These are phyloP conservation scores for Amphiprion ocellaris DNA, from an alignment of 2,113 vertebrate genomes.

Conservation along the genomic window DNA sequence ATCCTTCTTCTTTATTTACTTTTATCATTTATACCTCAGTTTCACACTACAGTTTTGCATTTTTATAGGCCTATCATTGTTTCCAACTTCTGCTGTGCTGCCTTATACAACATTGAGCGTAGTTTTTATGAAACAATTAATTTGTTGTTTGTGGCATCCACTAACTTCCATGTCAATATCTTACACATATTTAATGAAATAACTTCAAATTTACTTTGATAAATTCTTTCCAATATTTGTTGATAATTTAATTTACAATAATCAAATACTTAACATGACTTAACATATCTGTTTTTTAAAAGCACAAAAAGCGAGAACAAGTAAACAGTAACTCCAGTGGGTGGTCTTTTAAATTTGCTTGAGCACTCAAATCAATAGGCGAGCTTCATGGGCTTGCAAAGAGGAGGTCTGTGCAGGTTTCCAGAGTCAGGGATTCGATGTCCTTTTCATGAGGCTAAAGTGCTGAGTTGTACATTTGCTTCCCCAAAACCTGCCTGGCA, in stretches of 20 bases:
- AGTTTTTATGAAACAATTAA: too few species aligned
- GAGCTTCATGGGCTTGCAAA: slow-evolving; percentile 63
- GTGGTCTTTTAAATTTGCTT: slow-evolving; percentile 30
- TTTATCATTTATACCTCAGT: too few species aligned
- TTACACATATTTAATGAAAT: too few species aligned
- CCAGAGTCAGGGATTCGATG: slow-evolving; percentile 75
- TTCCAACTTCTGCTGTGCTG: too few species aligned
- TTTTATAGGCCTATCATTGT: too few species aligned
- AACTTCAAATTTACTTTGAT: too few species aligned
- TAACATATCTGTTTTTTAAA: neutral
- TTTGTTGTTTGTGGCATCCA: too few species aligned
- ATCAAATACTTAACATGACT: neutral
- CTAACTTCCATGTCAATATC: too few species aligned
- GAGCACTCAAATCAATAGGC: slow-evolving; percentile 69
- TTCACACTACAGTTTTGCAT: too few species aligned
- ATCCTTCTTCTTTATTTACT: too few species aligned
- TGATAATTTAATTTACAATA: neutral
- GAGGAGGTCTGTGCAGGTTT: slow-evolving; percentile 72
- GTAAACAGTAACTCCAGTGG: neutral
- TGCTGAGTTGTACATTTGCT: slow-evolving; percentile 71
- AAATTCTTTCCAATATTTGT: too few species aligned
- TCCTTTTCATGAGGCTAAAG: slow-evolving; percentile 63
- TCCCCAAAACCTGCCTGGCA: slow-evolving; percentile 39
- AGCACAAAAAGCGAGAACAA: neutral
- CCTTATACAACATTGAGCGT: too few species aligned